Evolutionary conservation across 1,140 invertebrate species (phyloP).

Genomic region (Drosophila yakuba): DNA sequence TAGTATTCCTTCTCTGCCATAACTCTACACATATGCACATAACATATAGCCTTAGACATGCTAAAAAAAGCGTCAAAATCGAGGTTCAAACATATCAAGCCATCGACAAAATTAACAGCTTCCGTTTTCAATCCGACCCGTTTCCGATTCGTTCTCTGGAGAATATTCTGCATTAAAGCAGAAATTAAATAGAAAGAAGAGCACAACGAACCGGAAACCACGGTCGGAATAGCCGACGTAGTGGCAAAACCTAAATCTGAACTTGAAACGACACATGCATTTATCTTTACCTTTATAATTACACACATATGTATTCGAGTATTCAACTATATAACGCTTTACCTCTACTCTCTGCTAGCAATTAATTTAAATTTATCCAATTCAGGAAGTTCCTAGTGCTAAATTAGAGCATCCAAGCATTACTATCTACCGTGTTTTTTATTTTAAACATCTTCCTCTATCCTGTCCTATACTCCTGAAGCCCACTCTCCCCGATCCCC

Average conservation of each 20-base stretch:
- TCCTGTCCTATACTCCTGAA: slow-evolving; percentile 8
- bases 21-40: slow-evolving; percentile 44
- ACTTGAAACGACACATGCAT: slow-evolving; percentile 44
- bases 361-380: slow-evolving; percentile 32
- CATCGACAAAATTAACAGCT: slow-evolving; percentile 26
- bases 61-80: slow-evolving; percentile 19
- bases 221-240: slow-evolving; percentile 1
- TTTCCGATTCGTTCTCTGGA: slow-evolving; percentile 18
- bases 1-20: slow-evolving; percentile 38
- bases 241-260: slow-evolving; percentile 7
- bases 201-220: slow-evolving; percentile 14
- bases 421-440: slow-evolving; percentile 27
- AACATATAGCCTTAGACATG: slow-evolving; percentile 32
- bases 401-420: slow-evolving; percentile 43
- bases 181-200: neutral
- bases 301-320: slow-evolving; percentile 22
- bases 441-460: slow-evolving; percentile 55
- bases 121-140: slow-evolving; percentile 12
- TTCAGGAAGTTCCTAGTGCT: slow-evolving; percentile 38
- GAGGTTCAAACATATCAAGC: slow-evolving; percentile 17
- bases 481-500: neutral
- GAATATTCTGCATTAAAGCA: neutral
- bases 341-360: slow-evolving; percentile 51
- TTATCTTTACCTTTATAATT: slow-evolving; percentile 35
- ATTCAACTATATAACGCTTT: slow-evolving; percentile 64